These are phyloP conservation scores for Telenomus remus DNA, from an alignment of 1,140 invertebrate species.

Conservation along the genomic window DNA sequence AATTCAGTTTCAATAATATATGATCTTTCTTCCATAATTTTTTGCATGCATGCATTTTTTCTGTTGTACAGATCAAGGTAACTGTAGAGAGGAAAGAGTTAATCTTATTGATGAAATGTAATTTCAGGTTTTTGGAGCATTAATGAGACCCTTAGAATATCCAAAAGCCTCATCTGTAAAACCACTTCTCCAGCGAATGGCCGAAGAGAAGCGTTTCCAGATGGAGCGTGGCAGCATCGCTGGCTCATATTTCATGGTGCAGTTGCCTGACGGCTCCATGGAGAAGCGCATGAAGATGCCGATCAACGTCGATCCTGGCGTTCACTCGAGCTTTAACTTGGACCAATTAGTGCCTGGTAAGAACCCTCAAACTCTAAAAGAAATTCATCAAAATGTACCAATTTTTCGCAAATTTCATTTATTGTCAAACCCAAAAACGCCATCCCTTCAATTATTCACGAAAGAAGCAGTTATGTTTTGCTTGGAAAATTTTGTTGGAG, in stretches of 20 bases:
- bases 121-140: slow-evolving; percentile 86
- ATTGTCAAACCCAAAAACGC: no score
- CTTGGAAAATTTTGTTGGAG: slow-evolving; percentile 12
- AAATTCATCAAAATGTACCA: no score
- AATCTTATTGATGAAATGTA: no score
- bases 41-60: no score
- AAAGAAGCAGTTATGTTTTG: background rate
- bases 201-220: slow-evolving; percentile 91
- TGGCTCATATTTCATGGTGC: slow-evolving; percentile 93
- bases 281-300: slow-evolving; percentile 90
- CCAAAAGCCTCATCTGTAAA: slow-evolving; percentile 83
- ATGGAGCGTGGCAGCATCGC: slow-evolving; percentile 91
- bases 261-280: slow-evolving; percentile 91
- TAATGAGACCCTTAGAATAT: slow-evolving; percentile 94
- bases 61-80: no score
- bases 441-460: slow-evolving; percentile 4
- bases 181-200: slow-evolving; percentile 90
- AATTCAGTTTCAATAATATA: no score
- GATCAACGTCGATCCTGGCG: slow-evolving; percentile 93
- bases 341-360: slow-evolving; percentile 84
- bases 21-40: no score
- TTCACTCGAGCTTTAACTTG: slow-evolving; percentile 92
- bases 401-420: no score
- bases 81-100: no score
- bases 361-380: slow-evolving; percentile 11